Evolutionary conservation across 2,113 vertebrate species (phyloP), one percentile per base, ranked within the genome.

Genomic region (Festucalex cinctus): DNA sequence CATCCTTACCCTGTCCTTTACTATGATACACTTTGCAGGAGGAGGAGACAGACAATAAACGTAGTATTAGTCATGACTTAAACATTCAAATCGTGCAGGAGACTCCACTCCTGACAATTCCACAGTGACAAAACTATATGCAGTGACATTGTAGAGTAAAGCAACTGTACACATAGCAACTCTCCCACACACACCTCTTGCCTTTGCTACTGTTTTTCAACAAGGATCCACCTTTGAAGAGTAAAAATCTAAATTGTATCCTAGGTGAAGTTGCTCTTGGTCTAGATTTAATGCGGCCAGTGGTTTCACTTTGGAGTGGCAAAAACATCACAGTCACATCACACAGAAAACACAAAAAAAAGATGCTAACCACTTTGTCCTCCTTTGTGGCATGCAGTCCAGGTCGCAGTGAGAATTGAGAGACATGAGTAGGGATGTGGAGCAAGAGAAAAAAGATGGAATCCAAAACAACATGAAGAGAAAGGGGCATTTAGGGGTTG

Each of bases 281-380:
- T 66, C 60, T 57, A 71, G 69, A 74, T 77, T 66, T 57, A 85
- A 83, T 66, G 56, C 59, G 74, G 71, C 74, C 68, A 66, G 74
- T 22, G 46, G 68, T 74, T 66, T 68, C 66, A 71, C 39, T 71
- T 66, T 68, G 6, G 24, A 17, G 36, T 66, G 19, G 36, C n/a
- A 66, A 48, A 80, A 56, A 78, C 72, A 78, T 76, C 71, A 87
- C 72, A 61, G 41, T 68, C 72, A 88, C 81, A 37, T 72, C 36
- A 86, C 80, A 86, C 26, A 83, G 64, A 88, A 58, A 74, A 46
- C 49, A 89, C 66, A 86, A 65, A 87, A 88, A n/a, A 86, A 85
- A 91, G 90, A 94, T 95, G 96, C 96, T 98, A 97, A 98, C 97
- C 97, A 98, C 96, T 98, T 98, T 98, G 93, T 98, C 97, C 94